A percentile compares a stretch with the other conserved stretches of the same genome.
Conservation (phyloP, 2,888 invertebrate genomes). For the Gymnosoma rotundatum region DNA sequence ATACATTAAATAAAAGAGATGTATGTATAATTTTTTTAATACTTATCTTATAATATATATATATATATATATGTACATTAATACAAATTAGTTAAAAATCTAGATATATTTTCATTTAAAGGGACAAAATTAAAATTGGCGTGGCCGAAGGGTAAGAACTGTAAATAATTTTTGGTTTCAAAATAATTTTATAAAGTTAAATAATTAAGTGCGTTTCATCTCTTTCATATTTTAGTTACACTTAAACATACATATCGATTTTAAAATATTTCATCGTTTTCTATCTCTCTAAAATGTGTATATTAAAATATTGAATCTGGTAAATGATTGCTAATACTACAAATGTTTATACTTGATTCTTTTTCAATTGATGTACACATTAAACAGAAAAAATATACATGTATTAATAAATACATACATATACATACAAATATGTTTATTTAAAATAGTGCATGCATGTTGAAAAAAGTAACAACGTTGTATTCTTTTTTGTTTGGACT, state of each 20-base stretch:
- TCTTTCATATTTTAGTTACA: conserved; percentile 54
- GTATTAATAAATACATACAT: conserved; percentile 31
- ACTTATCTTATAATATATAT: conserved; percentile 32
- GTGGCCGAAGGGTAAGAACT: conserved; percentile 58
- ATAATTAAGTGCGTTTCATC: conserved; percentile 60
- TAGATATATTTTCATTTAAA: conserved; percentile 36
- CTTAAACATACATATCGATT: conserved; percentile 20
- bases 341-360: conserved; percentile 48
- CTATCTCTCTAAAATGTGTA: conserved; percentile 16
- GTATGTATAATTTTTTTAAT: conserved; percentile 29
- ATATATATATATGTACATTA: conserved; percentile 46
- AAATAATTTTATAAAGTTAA: conserved; percentile 60
- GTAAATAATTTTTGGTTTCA: conserved; percentile 67
- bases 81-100: conserved; percentile 58
- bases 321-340: conserved; percentile 69
- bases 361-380: conserved; percentile 9
- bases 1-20: conserved; percentile 1
- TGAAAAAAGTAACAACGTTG: conserved; percentile 45
- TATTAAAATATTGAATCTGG: conserved; percentile 39
- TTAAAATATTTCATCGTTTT: conserved; percentile 28
- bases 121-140: conserved; percentile 49
- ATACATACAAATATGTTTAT: conserved; percentile 17
- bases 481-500: conserved; percentile 52
- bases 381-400: conserved; percentile 15
- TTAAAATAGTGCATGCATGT: conserved; percentile 41